Conservation (phyloP, 92 coral and sea anemone species). For the Hydrozoanthus gracilis region DNA sequence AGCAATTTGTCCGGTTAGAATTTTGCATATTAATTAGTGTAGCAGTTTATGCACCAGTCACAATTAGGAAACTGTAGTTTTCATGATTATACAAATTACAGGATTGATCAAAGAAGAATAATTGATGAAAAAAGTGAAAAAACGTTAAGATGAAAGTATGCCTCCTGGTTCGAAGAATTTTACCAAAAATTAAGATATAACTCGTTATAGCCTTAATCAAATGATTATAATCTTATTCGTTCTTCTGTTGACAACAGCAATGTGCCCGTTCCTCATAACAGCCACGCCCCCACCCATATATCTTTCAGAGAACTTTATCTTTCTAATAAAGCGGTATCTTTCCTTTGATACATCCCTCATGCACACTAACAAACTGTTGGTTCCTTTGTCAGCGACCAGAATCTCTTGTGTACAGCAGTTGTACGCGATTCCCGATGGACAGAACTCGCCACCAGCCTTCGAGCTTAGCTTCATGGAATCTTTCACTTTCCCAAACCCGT, state of each 20-base stretch:
- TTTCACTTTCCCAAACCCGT: constrained; percentile 47
- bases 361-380: constrained; percentile 64
- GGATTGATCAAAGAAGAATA: too few species aligned
- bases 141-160: too few species aligned
- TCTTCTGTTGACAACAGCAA: constrained; percentile 69
- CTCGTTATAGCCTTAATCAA: not conserved
- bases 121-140: too few species aligned
- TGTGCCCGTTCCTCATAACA: constrained; percentile 68
- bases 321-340: constrained; percentile 50
- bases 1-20: too few species aligned
- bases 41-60: too few species aligned
- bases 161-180: too few species aligned
- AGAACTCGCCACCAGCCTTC: constrained; percentile 41
- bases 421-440: constrained; percentile 64
- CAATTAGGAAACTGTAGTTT: too few species aligned
- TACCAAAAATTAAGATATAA: not conserved
- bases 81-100: too few species aligned
- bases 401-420: constrained; percentile 65
- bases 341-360: constrained; percentile 24
- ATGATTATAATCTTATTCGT: constrained; percentile 36
- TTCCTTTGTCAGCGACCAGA: constrained; percentile 68
- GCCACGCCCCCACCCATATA: constrained; percentile 63
- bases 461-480: constrained; percentile 54
- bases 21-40: too few species aligned
- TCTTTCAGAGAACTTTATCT: constrained; percentile 59